Conservation (phyloP, 2,888 invertebrate genomes). For the Pristionchus arcanus region DNA sequence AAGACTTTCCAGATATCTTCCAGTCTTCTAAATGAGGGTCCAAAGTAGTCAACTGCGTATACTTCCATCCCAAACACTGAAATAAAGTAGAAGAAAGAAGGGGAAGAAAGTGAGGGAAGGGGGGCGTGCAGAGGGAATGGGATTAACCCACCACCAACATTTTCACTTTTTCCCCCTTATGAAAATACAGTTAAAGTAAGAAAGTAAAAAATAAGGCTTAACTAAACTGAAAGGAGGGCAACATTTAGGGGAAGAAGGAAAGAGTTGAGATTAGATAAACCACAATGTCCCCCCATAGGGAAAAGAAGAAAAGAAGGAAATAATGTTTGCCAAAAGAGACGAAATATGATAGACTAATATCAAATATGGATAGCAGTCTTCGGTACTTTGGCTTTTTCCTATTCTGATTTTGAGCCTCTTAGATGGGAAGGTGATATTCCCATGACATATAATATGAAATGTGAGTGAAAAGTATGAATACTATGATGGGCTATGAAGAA, state of each 20-base stretch:
- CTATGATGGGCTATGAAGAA: not conserved
- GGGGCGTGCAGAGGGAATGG: not conserved
- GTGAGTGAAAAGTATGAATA: not conserved
- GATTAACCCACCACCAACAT: not conserved
- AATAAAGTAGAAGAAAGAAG: slow-evolving; percentile 17
- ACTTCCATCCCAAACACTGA: not conserved
- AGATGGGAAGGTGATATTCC: not conserved
- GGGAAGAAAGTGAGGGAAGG: not conserved
- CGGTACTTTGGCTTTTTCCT: not conserved
- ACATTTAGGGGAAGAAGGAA: not conserved
- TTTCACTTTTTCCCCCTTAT: not conserved
- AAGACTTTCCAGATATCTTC: not conserved
- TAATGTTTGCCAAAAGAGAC: not conserved
- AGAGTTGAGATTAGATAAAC: slow-evolving; percentile 27
- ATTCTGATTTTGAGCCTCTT: not conserved
- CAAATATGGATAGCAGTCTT: not conserved
- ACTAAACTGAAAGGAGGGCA: not conserved
- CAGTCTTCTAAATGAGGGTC: slow-evolving; percentile 13
- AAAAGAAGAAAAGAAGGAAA: not conserved
- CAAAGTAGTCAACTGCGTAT: not conserved
- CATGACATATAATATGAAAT: not conserved
- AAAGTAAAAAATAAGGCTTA: not conserved
- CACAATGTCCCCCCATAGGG: not conserved
- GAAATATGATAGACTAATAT: not conserved
- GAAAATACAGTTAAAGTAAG: not conserved